Evolutionary conservation across 1,140 invertebrate species (phyloP).

Genomic region (Oscheius sp.): DNA sequence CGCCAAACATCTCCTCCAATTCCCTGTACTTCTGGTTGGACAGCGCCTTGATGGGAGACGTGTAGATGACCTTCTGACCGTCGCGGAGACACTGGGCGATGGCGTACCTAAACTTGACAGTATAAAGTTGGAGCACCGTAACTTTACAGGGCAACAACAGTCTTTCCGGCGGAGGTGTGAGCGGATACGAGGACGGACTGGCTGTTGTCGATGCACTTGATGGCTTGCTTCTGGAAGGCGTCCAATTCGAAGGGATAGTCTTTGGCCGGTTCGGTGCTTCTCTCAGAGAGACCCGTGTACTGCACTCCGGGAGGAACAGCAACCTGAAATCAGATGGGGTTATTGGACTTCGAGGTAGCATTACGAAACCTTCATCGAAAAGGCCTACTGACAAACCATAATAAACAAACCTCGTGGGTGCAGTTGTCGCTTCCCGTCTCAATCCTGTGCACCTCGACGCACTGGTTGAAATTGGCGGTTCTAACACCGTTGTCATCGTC

Average conservation of each 20-base stretch:
- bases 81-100: slow-evolving; percentile 72
- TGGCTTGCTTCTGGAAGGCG: slow-evolving; percentile 96
- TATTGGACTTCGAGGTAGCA: slow-evolving; percentile 2
- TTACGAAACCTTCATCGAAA: neutral
- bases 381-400: neutral
- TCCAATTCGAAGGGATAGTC: slow-evolving; percentile 91
- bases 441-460: slow-evolving; percentile 25
- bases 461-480: neutral
- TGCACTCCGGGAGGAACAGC: slow-evolving; percentile 60
- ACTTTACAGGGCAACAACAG: slow-evolving; percentile 93
- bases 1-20: slow-evolving; percentile 93
- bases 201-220: slow-evolving; percentile 93
- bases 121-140: slow-evolving; percentile 41
- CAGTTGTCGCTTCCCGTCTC: slow-evolving; percentile 49
- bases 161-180: slow-evolving; percentile 99
- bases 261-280: slow-evolving; percentile 73
- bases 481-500: too few species aligned
- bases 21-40: slow-evolving; percentile 99
- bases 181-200: slow-evolving; percentile 95
- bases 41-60: slow-evolving; percentile 97
- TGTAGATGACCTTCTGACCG: slow-evolving; percentile 93
- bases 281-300: slow-evolving; percentile 34
- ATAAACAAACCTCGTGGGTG: slow-evolving; percentile 39
- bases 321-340: slow-evolving; percentile 54
- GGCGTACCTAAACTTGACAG: slow-evolving; percentile 66